These are phyloP conservation scores for Cynaeus angustus DNA, from an alignment of 2,888 invertebrate genomes.

Conservation along the genomic window DNA sequence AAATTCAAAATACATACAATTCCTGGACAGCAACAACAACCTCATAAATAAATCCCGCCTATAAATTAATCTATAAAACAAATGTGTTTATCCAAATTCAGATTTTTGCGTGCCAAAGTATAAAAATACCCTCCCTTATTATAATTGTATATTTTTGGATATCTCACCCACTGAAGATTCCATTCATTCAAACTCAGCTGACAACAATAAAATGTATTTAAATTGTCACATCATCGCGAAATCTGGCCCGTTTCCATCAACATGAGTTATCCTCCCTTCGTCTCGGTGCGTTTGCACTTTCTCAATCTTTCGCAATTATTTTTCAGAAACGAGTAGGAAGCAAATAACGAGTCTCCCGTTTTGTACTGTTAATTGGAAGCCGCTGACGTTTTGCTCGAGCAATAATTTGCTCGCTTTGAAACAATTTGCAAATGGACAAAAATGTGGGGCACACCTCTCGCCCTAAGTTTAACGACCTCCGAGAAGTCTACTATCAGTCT, in stretches of 20 bases:
- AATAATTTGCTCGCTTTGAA: constrained; percentile 15
- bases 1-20: constrained; percentile 12
- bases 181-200: constrained; percentile 42
- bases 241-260: constrained; percentile 20
- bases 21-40: background rate
- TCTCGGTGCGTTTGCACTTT: constrained; percentile 8
- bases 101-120: background rate
- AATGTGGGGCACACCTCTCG: constrained; percentile 27
- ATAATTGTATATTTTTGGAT: background rate
- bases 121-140: background rate
- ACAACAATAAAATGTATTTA: constrained; percentile 26
- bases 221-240: constrained; percentile 10
- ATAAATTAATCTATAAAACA: background rate
- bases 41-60: background rate
- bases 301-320: constrained; percentile 21
- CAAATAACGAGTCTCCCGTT: constrained; percentile 6
- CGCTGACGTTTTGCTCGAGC: background rate
- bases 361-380: constrained; percentile 13
- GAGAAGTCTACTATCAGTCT: constrained; percentile 28
- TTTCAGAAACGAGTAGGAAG: constrained; percentile 4
- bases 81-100: background rate
- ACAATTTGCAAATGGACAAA: constrained; percentile 9
- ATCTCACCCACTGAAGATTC: constrained; percentile 15
- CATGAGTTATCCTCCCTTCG: background rate
- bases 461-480: constrained; percentile 34